Percentiles rank a stretch among this genome's conserved stretches.
These are phyloP conservation scores for Parascotia fuliginaria DNA, from an alignment of 2,888 invertebrate genomes.

Conservation along the genomic window DNA sequence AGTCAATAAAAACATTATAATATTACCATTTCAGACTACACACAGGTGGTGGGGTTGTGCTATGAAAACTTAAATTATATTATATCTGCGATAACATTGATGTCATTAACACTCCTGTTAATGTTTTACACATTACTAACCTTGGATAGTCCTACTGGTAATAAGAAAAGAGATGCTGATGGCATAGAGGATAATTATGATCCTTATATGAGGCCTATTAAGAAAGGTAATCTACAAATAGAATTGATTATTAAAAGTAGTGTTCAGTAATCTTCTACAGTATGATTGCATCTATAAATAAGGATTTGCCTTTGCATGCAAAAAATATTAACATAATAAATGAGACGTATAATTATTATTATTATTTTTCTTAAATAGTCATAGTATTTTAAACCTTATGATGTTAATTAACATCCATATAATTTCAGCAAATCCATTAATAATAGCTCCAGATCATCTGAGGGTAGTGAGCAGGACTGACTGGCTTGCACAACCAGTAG, in stretches of 20 bases:
- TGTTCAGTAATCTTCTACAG: too few relatives aligned
- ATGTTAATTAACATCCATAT: too few relatives aligned
- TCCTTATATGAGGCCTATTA: constrained; percentile 22
- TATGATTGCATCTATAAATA: too few relatives aligned
- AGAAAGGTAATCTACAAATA: constrained; percentile 30
- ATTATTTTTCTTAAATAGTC: too few relatives aligned
- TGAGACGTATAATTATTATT: too few relatives aligned
- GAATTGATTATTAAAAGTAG: too few relatives aligned
- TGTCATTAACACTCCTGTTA: constrained; percentile 58
- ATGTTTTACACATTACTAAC: constrained; percentile 65
- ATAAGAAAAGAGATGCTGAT: constrained; percentile 33
- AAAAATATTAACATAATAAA: too few relatives aligned
- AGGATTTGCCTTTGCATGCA: too few relatives aligned
- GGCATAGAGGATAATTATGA: constrained; percentile 30
- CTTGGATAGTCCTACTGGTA: constrained; percentile 41
- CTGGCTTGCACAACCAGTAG: constrained; percentile 89
- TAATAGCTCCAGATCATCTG: constrained; percentile 74
- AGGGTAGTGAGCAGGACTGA: constrained; percentile 85
- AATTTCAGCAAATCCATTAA: constrained; percentile 64
- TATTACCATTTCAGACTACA: constrained; percentile 66
- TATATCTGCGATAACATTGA: constrained; percentile 53
- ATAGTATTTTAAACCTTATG: too few relatives aligned
- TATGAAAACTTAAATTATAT: constrained; percentile 57
- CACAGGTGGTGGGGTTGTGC: constrained; percentile 67
- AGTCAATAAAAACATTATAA: constrained; percentile 5